Conservation (phyloP, 2,113 vertebrate species). For the Heterocephalus glaber region DNA sequence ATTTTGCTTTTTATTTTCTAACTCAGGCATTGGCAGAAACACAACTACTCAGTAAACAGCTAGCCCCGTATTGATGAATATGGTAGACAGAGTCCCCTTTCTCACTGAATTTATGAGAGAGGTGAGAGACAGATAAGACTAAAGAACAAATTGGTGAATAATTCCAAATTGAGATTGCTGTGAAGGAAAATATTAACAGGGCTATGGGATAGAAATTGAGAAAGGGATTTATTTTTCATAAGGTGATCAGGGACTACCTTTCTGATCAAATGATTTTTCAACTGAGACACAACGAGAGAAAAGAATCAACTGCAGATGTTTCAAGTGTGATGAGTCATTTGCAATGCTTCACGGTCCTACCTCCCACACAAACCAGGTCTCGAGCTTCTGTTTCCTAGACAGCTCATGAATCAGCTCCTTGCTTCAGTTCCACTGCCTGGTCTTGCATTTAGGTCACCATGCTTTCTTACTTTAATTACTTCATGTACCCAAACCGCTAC, state of each 20-base stretch:
- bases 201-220: background rate
- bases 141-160: conserved; percentile 4
- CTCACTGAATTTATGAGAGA: background rate
- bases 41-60: background rate
- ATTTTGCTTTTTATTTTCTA: conserved; percentile 17
- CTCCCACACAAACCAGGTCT: background rate
- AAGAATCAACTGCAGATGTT: background rate
- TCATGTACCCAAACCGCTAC: background rate
- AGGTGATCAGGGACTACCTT: background rate
- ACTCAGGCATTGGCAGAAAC: background rate
- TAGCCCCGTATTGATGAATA: background rate
- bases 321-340: background rate
- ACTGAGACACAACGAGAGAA: background rate
- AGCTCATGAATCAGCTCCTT: background rate
- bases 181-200: background rate
- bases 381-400: background rate
- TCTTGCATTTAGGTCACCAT: background rate
- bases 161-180: background rate
- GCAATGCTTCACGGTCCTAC: background rate
- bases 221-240: background rate
- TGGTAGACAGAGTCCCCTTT: background rate
- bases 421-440: background rate
- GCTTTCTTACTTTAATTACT: background rate
- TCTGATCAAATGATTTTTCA: conserved; percentile 36
- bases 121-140: background rate